Evolutionary conservation across 1,140 invertebrate species (phyloP), one percentile per base, ranked within the genome.

Genomic region (Lasaia peninsularis): DNA sequence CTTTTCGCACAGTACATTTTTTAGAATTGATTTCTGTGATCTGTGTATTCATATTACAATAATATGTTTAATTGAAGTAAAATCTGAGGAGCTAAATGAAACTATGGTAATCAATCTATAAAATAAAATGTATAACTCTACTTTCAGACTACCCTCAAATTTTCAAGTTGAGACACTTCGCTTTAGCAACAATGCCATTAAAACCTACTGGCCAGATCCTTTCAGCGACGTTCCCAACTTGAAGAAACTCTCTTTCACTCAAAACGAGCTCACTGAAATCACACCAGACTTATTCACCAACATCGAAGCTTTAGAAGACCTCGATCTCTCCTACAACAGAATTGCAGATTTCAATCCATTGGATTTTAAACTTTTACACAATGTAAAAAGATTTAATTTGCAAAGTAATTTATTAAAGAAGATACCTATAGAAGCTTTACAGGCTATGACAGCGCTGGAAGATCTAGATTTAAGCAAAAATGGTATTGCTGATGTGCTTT

Each of bases 321-420:
- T 92, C 4, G 91, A 92, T 63, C 53, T 92, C 6, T 91, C 91
- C 0, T 76, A 88, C 52, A 92, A 92, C 65, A 83, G 89, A 55
- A 68, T 92, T 20, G 63, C 67, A 9, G 70, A 72, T 10, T 72
- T 90, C 14, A 85, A 79, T 62, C 59, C 67, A 1, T 55, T 82
- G 37, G 81, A 88, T 58, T 89, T 90, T 51, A 80, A 78, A 53
- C 61, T 71, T 33, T 60, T 90, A 52, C 65, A 55, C 5, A 67
- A 72, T 12, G 56, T 90, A 0, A 84, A 78, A 63, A 76, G 66
- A 33, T 65, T 89, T 0, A 84, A 73, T 66, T 63, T 90, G 8
- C 78, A 83, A 67, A 80, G 75, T 31, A 90, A 90, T 52, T 52
- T 75, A 8, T 52, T 89, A 16, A 80, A 74, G 52, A 75, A 76